Base-by-base conservation (phyloP, 2,888 invertebrate species). In the Aleiodes testaceus region DNA sequence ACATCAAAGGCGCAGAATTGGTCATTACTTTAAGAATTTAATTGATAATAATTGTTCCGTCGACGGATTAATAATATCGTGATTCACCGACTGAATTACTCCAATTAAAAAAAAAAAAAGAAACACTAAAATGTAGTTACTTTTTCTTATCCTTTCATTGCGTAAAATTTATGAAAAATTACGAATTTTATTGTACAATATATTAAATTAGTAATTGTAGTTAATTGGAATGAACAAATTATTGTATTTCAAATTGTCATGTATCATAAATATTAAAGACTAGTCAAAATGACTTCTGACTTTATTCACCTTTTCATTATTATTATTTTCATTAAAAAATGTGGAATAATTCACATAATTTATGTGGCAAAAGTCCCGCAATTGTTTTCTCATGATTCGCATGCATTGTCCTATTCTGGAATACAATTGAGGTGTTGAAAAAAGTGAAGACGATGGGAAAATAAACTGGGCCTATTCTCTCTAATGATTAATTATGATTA, bases 191-290 rank as follows among this genome's bases (percentile, higher is more conserved):
- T 59, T 59, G 59, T 59, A 59, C 14, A 59, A 59, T 59, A 59
- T 59, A 59, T 59, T 59, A 59, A 42, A 59, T 36, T 59, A 59
- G 59, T 36, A 16, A 36, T 36, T 59, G 36, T 42, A 30, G 59
- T 42, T 36, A 59, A 59, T 59, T 36, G 61, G 70, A 64, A 69
- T 69, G 53, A 26, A 26, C 26, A 65, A 70, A 53, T 69, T 66
- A 72, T 52, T 69, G 72, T 77, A 75, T 72, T 70, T 71, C 79
- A 76, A 75, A 75, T 80, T 80, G 77, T 82, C 74, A 79, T 83
- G 82, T 84, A 83, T 79, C 68, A 83, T 83, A 84, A 80, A 79
- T 80, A 79, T 82, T 83, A 83, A 83, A 84, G 77, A 83, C 84
- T 83, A 84, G 83, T 83, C 83, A 83, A 81, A 81, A 82, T 78